phyloP scores from a whole-genome alignment of 2,113 vertebrate genomes.

The Osmerus eperlanus region DNA sequence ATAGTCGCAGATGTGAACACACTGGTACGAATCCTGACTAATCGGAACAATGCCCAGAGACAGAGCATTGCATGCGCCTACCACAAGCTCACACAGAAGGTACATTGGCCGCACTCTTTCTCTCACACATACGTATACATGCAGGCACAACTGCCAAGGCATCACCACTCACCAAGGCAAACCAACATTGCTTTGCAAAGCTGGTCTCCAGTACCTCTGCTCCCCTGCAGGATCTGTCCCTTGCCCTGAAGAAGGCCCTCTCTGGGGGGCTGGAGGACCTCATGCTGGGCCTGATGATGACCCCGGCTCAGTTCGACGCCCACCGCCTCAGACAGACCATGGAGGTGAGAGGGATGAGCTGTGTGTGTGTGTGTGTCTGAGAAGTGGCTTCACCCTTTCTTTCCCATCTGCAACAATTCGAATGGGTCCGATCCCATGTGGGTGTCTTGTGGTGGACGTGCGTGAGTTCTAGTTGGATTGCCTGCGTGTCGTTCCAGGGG shows the following conservation, averaged over 20 bases:
- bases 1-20: conserved; percentile 64
- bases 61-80: conserved; percentile 77
- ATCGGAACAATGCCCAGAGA: conserved; percentile 78
- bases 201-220: background rate
- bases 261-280: conserved; percentile 76
- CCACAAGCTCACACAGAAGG: conserved; percentile 79
- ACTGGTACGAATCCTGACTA: conserved; percentile 76
- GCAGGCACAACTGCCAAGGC: no score
- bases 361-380: no score
- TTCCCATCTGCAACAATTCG: no score
- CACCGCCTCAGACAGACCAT: conserved; percentile 82
- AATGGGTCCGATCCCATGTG: no score
- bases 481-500: conserved; percentile 63
- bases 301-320: conserved; percentile 77
- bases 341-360: conserved; percentile 62
- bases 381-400: no score
- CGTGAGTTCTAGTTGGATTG: no score
- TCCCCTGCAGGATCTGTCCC: conserved; percentile 72
- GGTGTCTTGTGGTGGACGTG: no score
- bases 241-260: conserved; percentile 78
- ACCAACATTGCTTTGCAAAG: background rate
- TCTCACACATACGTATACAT: no score
- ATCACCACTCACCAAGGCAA: no score
- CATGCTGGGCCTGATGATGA: conserved; percentile 82
- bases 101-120: conserved; percentile 32